A percentile compares a stretch with the other conserved stretches of the same genome.
Conservation (phyloP, 2,888 invertebrate species). For the Drosophila neonasuta region DNA sequence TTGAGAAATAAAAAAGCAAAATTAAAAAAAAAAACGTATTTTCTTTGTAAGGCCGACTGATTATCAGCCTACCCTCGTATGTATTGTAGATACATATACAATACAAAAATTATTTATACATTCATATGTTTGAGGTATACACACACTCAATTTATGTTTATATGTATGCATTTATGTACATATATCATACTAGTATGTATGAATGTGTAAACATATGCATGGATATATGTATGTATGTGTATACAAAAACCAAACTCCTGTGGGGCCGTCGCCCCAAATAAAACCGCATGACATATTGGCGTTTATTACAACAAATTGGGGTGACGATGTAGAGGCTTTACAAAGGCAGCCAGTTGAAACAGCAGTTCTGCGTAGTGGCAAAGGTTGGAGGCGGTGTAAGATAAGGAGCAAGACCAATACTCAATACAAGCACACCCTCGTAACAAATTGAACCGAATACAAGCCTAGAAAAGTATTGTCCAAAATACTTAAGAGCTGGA, state of each 20-base stretch:
- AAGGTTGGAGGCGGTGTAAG: conserved; percentile 59
- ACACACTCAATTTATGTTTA: too few species aligned
- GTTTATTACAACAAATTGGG: conserved; percentile 79
- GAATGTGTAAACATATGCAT: neutral
- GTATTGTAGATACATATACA: too few species aligned
- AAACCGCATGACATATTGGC: conserved; percentile 76
- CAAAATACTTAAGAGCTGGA: conserved; percentile 1
- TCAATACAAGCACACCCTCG: conserved; percentile 24
- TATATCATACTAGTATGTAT: neutral
- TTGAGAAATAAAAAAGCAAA: too few species aligned
- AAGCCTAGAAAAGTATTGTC: conserved; percentile 34
- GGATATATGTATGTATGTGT: conserved; percentile 12
- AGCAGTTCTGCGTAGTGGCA: conserved; percentile 18
- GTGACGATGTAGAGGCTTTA: conserved; percentile 73
- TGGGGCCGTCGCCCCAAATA: conserved; percentile 41
- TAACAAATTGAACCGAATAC: conserved; percentile 68
- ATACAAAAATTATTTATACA: too few species aligned
- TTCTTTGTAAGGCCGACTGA: too few species aligned
- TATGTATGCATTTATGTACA: neutral
- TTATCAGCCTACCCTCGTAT: too few species aligned
- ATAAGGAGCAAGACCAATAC: conserved; percentile 57
- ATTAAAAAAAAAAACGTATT: too few species aligned
- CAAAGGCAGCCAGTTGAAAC: conserved; percentile 35
- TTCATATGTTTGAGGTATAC: too few species aligned
- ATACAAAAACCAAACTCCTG: conserved; percentile 14